phyloP scores from a whole-genome alignment of 2,113 vertebrate species.

The Gallinago undulata region DNA sequence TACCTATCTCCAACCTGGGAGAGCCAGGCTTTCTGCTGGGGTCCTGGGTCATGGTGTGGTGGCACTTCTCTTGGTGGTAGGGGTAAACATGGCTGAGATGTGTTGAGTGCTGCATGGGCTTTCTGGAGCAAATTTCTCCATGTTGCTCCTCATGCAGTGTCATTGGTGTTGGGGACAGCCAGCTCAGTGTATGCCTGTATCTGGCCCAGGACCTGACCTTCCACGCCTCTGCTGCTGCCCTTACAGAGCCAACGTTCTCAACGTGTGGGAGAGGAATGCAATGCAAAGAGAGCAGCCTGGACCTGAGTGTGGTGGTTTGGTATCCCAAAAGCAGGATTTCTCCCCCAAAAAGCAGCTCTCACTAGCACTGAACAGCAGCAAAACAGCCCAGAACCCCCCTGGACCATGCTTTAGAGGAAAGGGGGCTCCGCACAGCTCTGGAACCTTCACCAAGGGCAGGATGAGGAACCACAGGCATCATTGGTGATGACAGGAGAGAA shows the following conservation, averaged over 20 bases:
- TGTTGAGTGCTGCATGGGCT: not conserved
- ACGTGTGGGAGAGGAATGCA: not conserved
- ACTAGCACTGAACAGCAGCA: not conserved
- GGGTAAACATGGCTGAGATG: fast-evolving
- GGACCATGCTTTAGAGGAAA: not conserved
- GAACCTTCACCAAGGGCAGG: not conserved
- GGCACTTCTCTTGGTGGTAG: not conserved
- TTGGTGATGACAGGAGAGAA: not conserved
- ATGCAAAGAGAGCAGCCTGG: not conserved
- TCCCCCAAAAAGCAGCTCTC: not conserved
- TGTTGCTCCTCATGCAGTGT: not conserved
- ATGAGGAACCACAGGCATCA: not conserved
- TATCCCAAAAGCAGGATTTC: not conserved
- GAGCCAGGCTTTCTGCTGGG: not conserved
- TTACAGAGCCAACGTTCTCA: not conserved
- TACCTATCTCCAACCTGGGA: not conserved
- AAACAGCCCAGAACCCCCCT: not conserved
- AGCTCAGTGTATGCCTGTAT: not conserved
- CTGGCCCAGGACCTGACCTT: not conserved
- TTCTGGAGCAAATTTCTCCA: not conserved
- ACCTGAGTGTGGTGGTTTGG: not conserved
- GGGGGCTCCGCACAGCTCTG: not conserved
- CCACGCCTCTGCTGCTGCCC: not conserved
- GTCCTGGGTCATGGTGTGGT: fast-evolving
- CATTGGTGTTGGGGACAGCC: not conserved